Conservation (phyloP, 2,888 invertebrate genomes). For the Calliscelio sp. region DNA sequence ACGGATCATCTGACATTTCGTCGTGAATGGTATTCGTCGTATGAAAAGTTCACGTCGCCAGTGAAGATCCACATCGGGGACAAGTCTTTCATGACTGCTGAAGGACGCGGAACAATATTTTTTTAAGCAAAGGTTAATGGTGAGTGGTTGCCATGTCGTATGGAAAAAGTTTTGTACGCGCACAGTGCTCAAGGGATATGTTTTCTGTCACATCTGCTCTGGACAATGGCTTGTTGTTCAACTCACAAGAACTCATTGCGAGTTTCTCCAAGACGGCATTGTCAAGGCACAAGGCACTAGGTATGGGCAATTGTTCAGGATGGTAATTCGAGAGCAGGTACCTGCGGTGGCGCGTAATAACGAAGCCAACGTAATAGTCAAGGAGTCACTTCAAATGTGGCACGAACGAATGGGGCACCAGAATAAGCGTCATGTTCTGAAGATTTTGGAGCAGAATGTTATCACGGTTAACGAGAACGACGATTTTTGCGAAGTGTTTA, state of each 20-base stretch:
- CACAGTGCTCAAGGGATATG: constrained; percentile 40
- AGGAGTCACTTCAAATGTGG: constrained; percentile 73
- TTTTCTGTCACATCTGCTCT: constrained; percentile 50
- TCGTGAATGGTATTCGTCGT: constrained; percentile 55
- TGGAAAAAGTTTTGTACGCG: constrained; percentile 55
- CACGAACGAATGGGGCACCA: constrained; percentile 79
- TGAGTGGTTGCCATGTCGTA: constrained; percentile 26
- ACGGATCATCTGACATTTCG: constrained; percentile 43
- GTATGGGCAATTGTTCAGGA: constrained; percentile 33
- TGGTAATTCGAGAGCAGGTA: constrained; percentile 16
- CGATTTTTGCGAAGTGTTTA: too few species aligned
- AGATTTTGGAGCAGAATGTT: constrained; percentile 73
- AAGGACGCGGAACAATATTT: constrained; percentile 57
- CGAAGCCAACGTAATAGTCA: too few species aligned
- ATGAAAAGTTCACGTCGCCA: constrained; percentile 23
- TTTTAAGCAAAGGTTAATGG: constrained; percentile 50
- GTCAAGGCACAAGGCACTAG: constrained; percentile 38
- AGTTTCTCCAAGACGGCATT: constrained; percentile 42
- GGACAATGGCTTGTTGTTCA: constrained; percentile 50
- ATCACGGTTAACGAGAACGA: too few species aligned
- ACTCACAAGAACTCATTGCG: constrained; percentile 25
- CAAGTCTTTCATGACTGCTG: constrained; percentile 57
- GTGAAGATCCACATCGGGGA: constrained; percentile 49
- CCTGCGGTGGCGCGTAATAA: too few species aligned
- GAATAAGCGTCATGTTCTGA: constrained; percentile 76